A percentile compares a stretch with the other conserved stretches of the same genome.
phyloP scores from a whole-genome alignment of 2,797 vertebrate species.

The Hapalemur alaotrensis region DNA sequence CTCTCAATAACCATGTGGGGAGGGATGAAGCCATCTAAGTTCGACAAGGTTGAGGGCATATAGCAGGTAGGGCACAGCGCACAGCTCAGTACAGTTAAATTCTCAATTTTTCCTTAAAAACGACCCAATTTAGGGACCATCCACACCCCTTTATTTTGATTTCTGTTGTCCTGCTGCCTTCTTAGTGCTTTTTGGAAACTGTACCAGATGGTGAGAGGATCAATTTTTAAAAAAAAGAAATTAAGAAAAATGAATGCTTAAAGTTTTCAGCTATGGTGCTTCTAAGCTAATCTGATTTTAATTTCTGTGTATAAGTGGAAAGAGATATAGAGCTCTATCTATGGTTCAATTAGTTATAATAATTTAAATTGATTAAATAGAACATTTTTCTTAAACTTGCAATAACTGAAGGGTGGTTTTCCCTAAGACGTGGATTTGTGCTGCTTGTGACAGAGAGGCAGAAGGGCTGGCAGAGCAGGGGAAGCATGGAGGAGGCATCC shows the following conservation, averaged over 20 bases:
- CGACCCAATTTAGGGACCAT: neutral
- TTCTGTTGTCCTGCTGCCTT: neutral
- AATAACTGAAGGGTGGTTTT: neutral
- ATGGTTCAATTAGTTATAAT: neutral
- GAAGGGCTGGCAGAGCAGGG: neutral
- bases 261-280: neutral
- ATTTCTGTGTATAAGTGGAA: neutral
- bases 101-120: neutral
- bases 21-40: neutral
- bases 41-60: neutral
- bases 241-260: neutral
- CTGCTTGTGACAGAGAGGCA: neutral
- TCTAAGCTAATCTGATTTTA: constrained; percentile 9
- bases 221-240: neutral
- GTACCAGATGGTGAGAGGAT: neutral
- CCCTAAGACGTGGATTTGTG: neutral
- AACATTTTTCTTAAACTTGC: neutral
- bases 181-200: neutral
- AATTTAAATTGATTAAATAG: neutral
- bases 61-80: neutral
- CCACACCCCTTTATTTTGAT: neutral
- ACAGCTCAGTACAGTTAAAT: neutral
- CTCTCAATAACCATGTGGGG: too few relatives aligned
- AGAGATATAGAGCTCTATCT: neutral
- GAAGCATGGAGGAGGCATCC: neutral